phyloP scores from a whole-genome alignment of 2,888 invertebrate genomes.

The Phorcus lineatus region DNA sequence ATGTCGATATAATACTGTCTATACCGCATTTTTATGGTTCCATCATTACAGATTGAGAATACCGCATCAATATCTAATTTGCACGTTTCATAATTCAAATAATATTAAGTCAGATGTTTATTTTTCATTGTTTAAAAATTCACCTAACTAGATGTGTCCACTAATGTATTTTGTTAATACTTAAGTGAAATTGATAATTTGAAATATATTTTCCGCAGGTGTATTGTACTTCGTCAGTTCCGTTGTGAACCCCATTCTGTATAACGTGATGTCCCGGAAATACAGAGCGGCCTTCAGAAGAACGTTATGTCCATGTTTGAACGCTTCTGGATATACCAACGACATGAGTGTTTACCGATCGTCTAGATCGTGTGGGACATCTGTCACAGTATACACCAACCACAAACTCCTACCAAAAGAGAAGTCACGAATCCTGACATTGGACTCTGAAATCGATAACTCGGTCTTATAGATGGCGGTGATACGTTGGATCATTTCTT shows the following conservation, averaged over 20 bases:
- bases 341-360: conserved; percentile 26
- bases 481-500: no score
- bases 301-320: conserved; percentile 37
- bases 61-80: no score
- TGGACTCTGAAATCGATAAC: conserved; percentile 7
- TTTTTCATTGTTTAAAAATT: no score
- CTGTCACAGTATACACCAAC: conserved; percentile 26
- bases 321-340: not conserved
- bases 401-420: conserved; percentile 16
- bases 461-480: not conserved
- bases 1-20: no score
- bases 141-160: no score
- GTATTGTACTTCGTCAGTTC: conserved; percentile 93
- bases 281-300: conserved; percentile 90
- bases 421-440: not conserved
- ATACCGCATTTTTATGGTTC: no score
- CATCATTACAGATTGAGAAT: no score
- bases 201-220: conserved; percentile 77
- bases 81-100: no score
- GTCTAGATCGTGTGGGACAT: conserved; percentile 20
- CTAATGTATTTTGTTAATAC: not conserved
- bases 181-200: not conserved
- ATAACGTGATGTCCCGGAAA: conserved; percentile 96
- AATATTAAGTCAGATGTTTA: no score
- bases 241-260: conserved; percentile 92